Base-by-base conservation (phyloP, 1,140 invertebrate genomes). In the Coelopa frigida region DNA sequence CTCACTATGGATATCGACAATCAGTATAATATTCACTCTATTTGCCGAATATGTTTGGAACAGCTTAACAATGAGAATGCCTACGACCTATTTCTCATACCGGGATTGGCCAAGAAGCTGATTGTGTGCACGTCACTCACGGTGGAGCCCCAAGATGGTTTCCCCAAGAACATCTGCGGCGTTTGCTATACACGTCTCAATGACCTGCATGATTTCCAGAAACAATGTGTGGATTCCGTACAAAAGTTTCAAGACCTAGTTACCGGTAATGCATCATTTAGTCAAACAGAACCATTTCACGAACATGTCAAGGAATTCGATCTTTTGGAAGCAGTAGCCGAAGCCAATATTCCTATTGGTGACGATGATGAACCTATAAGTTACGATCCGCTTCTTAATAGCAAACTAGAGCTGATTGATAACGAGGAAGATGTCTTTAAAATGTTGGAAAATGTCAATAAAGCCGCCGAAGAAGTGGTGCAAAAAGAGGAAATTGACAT, bases 381-480 rank as follows among this genome's bases (percentile, higher is more conserved):
- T 44, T 66, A 57, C 42, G 62, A 66, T 49, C 62, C 62, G 21
- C 43, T 66, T n/a, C 29, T 66, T 11, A 64, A 66, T 45, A 56
- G 61, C 40, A 66, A 66, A 17, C 60, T 66, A 54, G 62, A 66
- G 46, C 40, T 66, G 2, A 61, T 66, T 15, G 62, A 66, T 20
- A 66, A 66, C 21, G 62, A 59, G 17, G 61, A 65, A 33, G 62
- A 66, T 43, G 62, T 66, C 1, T 66, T 66, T 22, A 66, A 66
- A 43, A 66, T 66, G 62, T 48, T 66, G 17, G 62, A 66, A 45
- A 54, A 54, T 24, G 62, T 65, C 4, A 62, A 66, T 42, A 66
- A 63, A 26, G n/a, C n/a, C n/a, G n/a, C n/a, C n/a, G 61, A 64
- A 41, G 62, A 58, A 10, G 56, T 56, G 26, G 48, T 52, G 27